Evolutionary conservation across 2,797 vertebrate species (phyloP).

Genomic region (Pteronotus mesoamericanus): DNA sequence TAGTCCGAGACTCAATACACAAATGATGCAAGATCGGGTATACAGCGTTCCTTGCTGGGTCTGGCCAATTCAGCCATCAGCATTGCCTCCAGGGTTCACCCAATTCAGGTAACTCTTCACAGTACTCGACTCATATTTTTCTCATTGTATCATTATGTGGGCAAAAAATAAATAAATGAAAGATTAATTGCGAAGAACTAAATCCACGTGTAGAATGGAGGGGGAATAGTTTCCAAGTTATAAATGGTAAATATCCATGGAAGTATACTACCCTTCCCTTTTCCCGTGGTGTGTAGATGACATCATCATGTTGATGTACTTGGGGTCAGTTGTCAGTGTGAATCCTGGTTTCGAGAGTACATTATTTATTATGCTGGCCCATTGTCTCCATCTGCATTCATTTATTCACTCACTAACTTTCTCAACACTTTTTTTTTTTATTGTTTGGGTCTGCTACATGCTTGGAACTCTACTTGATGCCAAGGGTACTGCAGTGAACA

Average conservation of each 20-base stretch:
- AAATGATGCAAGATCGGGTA: not conserved
- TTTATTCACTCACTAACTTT: not conserved
- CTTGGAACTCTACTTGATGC: not conserved
- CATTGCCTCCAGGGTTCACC: not conserved
- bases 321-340: not conserved
- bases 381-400: not conserved
- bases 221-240: not conserved
- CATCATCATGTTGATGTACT: not conserved
- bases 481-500: not conserved
- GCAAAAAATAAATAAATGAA: not conserved
- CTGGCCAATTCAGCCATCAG: not conserved
- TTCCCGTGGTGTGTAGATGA: not conserved
- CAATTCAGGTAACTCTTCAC: not conserved
- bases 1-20: not conserved
- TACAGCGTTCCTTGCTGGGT: not conserved
- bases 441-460: not conserved
- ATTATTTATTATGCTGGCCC: not conserved
- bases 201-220: not conserved
- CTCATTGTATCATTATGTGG: not conserved
- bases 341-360: not conserved
- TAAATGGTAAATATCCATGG: not conserved
- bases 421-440: not conserved
- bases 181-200: not conserved
- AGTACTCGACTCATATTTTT: not conserved
- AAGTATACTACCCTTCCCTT: not conserved